Evolutionary conservation across 2,888 invertebrate species (phyloP), one percentile per base, ranked within the genome.

Genomic region (Diabrotica balteata): DNA sequence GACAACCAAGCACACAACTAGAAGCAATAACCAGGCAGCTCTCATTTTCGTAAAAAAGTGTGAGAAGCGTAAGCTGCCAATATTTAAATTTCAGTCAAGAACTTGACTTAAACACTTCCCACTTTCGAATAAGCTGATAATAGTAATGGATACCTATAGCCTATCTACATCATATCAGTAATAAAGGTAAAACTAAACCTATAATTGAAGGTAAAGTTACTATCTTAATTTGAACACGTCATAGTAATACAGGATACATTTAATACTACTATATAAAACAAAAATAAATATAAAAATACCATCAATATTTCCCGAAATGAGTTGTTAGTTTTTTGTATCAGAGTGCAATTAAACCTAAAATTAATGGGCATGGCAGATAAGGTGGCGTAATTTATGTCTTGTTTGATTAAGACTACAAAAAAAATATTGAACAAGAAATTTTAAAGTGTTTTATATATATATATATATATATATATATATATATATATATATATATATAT

Each of bases 61-160:
- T n/a, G 17, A 10, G 11, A 8, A n/a, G 11, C 7, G 17, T 51
- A 51, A 17, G 51, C n/a, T 53, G 9, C 11, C 9, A 22, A 53
- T 8, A 53, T 53, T 22, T 22, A 53, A 53, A 53, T 32, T 53
- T 22, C 11, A 22, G 8, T 8, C n/a, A 51, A 11, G 10, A 17
- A 51, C 51, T 32, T 51, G 51, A 7, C 8, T 8, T 11, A 51
- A n/a, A 51, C 17, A 32, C 11, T 53, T 22, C 32, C 32, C 11
- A 32, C 32, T 32, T 11, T 53, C n/a, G 8, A n/a, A 51, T 53
- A 53, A 32, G 32, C 52, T 53, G 52, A 53, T 53, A 53, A 53
- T 32, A 32, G 7, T 53, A 53, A 53, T 53, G n/a, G 51, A 17
- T 17, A 17, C 17, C 17, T 17, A 17, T 10, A 11, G 17, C 7